A percentile compares a stretch with the other conserved stretches of the same genome.
Evolutionary conservation across 2,113 vertebrate genomes (phyloP).

Genomic region (Emberiza fucata): DNA sequence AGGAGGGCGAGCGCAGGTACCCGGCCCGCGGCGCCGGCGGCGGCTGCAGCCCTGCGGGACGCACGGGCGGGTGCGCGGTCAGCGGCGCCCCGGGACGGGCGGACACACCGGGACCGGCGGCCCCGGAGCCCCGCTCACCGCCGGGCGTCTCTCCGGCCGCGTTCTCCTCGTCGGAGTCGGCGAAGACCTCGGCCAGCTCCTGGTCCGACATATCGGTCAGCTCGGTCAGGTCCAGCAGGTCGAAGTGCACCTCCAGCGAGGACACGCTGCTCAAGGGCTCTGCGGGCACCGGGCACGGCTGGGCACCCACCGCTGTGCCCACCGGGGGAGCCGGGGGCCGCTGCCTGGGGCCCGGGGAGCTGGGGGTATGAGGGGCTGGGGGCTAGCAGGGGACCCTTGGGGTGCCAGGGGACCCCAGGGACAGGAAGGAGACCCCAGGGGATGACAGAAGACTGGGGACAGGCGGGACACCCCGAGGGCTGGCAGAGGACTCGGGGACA

Average conservation of each 20-base stretch:
- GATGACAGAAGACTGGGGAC: not conserved
- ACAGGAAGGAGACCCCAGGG: not conserved
- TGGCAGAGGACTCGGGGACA: not conserved
- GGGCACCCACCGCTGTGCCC: not conserved
- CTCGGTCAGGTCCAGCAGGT: conserved; percentile 95
- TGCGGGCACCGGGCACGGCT: conserved; percentile 23
- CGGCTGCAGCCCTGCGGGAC: conserved; percentile 80
- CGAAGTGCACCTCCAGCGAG: conserved; percentile 97
- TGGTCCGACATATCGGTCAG: conserved; percentile 98
- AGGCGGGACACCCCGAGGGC: no score
- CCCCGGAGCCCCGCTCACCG: conserved; percentile 70
- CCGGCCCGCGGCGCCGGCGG: conserved; percentile 74
- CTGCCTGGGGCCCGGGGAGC: not conserved
- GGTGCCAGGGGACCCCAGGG: no score
- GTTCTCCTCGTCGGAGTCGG: conserved; percentile 93
- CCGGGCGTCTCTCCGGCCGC: conserved; percentile 76
- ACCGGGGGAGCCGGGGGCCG: not conserved
- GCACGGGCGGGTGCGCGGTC: not conserved
- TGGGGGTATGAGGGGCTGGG: no score
- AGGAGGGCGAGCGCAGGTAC: conserved; percentile 92
- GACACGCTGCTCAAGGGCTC: conserved; percentile 97
- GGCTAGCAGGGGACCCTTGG: no score
- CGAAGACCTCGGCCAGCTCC: conserved; percentile 94
- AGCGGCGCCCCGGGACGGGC: not conserved
- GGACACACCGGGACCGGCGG: not conserved